Percentiles rank a stretch among this genome's conserved stretches.
Conservation (phyloP, 2,888 invertebrate genomes). For the Lysandra bellargus region DNA sequence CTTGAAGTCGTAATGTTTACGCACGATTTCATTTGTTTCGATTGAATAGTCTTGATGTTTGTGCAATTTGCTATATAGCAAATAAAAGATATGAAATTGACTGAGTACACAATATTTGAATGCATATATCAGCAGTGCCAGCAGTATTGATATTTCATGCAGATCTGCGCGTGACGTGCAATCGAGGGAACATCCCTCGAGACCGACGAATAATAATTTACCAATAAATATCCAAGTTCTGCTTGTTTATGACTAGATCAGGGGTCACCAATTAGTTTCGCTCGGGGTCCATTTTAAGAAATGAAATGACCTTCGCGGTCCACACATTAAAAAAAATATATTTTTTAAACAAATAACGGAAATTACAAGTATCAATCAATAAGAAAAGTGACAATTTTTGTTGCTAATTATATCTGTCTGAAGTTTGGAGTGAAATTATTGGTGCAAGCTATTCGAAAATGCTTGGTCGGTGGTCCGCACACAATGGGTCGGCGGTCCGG, state of each 20-base stretch:
- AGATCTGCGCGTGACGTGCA: slow-evolving; percentile 16
- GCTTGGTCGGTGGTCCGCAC: too few relatives aligned
- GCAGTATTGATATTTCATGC: slow-evolving; percentile 28
- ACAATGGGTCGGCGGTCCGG: too few relatives aligned
- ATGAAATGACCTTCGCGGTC: too few relatives aligned
- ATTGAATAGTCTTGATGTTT: neutral
- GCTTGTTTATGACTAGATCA: neutral
- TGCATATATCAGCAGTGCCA: neutral
- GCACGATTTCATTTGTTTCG: neutral
- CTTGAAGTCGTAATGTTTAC: neutral
- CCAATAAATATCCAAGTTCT: neutral
- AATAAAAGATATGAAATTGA: neutral
- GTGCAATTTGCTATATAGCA: neutral
- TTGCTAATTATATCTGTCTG: too few relatives aligned
- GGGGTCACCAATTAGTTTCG: too few relatives aligned
- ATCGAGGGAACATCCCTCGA: slow-evolving; percentile 18
- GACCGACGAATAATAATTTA: neutral
- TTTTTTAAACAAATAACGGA: too few relatives aligned
- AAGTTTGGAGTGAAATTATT: too few relatives aligned
- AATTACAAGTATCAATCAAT: too few relatives aligned
- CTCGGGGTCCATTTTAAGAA: too few relatives aligned
- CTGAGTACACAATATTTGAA: slow-evolving; percentile 26
- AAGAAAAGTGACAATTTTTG: too few relatives aligned
- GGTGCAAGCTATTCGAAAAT: too few relatives aligned
- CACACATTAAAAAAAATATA: too few relatives aligned